phyloP scores from a whole-genome alignment of 2,888 invertebrate genomes.

The Spodoptera littoralis region DNA sequence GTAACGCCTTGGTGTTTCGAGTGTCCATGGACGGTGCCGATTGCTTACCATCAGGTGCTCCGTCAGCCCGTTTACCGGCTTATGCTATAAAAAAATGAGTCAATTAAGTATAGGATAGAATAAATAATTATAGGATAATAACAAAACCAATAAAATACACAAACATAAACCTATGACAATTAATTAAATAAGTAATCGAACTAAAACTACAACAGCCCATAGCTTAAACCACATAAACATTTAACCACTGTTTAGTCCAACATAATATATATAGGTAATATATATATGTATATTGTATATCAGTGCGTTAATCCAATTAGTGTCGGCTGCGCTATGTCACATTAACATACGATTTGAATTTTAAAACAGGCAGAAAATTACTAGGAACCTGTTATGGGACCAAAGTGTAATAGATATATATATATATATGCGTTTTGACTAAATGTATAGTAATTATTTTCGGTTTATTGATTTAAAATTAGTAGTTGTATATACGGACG shows the following conservation, averaged over 20 bases:
- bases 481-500: neutral
- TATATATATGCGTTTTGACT: slow-evolving; percentile 22
- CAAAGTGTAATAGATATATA: slow-evolving; percentile 62
- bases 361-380: slow-evolving; percentile 79
- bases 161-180: too few relatives aligned
- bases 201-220: neutral
- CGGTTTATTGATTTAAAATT: slow-evolving; percentile 16
- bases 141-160: too few relatives aligned
- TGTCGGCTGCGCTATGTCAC: slow-evolving; percentile 72
- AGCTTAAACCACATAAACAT: slow-evolving; percentile 34
- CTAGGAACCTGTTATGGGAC: slow-evolving; percentile 65
- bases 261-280: slow-evolving; percentile 35
- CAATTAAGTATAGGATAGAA: too few relatives aligned
- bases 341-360: slow-evolving; percentile 85
- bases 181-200: too few relatives aligned
- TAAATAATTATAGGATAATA: too few relatives aligned
- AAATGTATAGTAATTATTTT: slow-evolving; percentile 28
- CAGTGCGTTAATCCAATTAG: slow-evolving; percentile 82
- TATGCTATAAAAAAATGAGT: too few relatives aligned
- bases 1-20: too few relatives aligned
- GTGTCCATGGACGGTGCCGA: too few relatives aligned
- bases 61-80: too few relatives aligned
- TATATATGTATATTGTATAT: slow-evolving; percentile 33
- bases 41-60: too few relatives aligned
- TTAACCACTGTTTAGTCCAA: slow-evolving; percentile 55